Conservation (phyloP, 2,113 vertebrate genomes). For the Larimichthys crocea region DNA sequence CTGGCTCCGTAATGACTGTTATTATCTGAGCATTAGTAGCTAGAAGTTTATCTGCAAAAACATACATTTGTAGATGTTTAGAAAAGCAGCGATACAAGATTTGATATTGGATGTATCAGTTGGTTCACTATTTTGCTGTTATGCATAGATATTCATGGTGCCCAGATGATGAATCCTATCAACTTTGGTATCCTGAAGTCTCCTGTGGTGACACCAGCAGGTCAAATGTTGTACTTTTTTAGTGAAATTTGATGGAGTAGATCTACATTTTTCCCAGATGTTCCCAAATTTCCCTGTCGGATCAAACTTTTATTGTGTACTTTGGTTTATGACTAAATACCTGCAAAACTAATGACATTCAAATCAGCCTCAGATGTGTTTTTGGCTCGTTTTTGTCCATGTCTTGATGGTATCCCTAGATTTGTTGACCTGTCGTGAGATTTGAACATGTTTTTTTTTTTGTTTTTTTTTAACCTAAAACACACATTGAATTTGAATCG, state of each 20-base stretch:
- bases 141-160: not conserved
- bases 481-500: no score
- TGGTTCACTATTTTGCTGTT: no score
- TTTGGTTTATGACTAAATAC: not conserved
- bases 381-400: no score
- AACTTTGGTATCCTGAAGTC: not conserved
- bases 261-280: not conserved
- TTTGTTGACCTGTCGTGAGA: no score
- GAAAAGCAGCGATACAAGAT: not conserved
- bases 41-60: not conserved
- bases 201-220: not conserved
- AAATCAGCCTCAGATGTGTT: not conserved
- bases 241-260: not conserved
- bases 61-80: no score
- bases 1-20: not conserved
- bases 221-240: no score
- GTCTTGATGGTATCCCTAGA: no score
- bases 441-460: no score
- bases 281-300: not conserved
- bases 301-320: not conserved
- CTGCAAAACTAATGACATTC: not conserved
- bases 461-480: no score
- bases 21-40: not conserved
- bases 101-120: not conserved
- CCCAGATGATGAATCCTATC: not conserved